A percentile compares a stretch with the other conserved stretches of the same genome.
phyloP scores from a whole-genome alignment of 2,888 invertebrate species.

The Sphecodes monilicornis region DNA sequence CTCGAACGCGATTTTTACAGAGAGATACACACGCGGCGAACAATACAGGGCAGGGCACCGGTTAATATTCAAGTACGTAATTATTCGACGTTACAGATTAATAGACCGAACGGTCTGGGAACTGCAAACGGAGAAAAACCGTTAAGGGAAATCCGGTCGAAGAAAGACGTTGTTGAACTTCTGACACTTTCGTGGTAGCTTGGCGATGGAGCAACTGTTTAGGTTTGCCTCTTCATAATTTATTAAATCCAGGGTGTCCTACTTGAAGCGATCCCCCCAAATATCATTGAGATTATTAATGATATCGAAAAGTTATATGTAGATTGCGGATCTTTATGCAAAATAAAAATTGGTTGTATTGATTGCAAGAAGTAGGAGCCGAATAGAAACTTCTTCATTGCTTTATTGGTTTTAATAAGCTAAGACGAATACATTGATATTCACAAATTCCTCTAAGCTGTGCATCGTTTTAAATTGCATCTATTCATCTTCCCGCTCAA shows the following conservation, averaged over 20 bases:
- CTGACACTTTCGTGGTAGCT: neutral
- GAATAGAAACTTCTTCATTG: too few relatives aligned
- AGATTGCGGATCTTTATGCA: too few relatives aligned
- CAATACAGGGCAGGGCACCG: constrained; percentile 36
- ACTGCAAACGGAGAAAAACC: constrained; percentile 40
- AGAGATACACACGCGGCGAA: constrained; percentile 42
- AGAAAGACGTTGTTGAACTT: constrained; percentile 2
- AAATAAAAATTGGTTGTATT: too few relatives aligned
- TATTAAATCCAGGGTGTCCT: neutral
- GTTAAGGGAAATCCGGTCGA: constrained; percentile 38
- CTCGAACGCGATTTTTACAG: constrained; percentile 55
- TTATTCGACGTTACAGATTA: constrained; percentile 57
- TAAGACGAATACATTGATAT: too few relatives aligned
- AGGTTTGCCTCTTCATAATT: neutral
- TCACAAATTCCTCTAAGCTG: too few relatives aligned
- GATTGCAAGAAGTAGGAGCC: too few relatives aligned
- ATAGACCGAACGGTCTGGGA: constrained; percentile 30
- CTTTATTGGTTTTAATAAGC: too few relatives aligned
- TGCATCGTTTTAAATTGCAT: too few relatives aligned
- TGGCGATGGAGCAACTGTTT: neutral
- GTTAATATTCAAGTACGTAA: constrained; percentile 58
- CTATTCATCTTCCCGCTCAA: too few relatives aligned
- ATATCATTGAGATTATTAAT: too few relatives aligned
- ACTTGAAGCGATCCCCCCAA: too few relatives aligned
- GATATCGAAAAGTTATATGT: too few relatives aligned